Evolutionary conservation across 2,113 vertebrate genomes (phyloP).

Genomic region (Eptesicus fuscus): DNA sequence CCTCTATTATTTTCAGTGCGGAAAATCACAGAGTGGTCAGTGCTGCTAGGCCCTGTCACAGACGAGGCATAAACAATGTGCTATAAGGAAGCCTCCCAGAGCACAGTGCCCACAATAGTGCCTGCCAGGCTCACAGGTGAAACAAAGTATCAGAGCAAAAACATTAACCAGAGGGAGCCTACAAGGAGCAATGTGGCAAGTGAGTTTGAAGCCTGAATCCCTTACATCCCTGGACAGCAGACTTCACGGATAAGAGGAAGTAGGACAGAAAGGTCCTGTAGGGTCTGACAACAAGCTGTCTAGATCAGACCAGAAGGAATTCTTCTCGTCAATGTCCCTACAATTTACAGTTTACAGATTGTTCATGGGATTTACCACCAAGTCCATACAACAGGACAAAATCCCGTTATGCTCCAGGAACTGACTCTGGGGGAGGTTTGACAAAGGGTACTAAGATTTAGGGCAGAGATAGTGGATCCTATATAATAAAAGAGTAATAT

Average conservation of each 20-base stretch:
- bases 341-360: background rate
- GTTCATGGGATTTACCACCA: background rate
- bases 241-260: background rate
- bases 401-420: background rate
- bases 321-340: no score
- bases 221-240: conserved; percentile 39
- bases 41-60: conserved; percentile 46
- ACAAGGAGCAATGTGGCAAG: background rate
- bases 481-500: no score
- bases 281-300: no score
- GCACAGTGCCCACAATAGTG: background rate
- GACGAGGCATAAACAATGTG: conserved; percentile 34
- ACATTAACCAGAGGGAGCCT: conserved; percentile 20
- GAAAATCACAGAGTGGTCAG: conserved; percentile 65
- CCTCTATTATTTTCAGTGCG: conserved; percentile 74
- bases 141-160: conserved; percentile 34
- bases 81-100: background rate
- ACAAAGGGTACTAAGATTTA: background rate
- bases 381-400: background rate
- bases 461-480: background rate
- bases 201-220: conserved; percentile 49
- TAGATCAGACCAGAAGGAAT: no score
- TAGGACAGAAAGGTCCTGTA: background rate
- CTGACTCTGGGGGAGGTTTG: background rate
- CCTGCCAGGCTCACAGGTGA: background rate